Conservation (phyloP, 1,140 invertebrate genomes). For the Pararge aegeria region DNA sequence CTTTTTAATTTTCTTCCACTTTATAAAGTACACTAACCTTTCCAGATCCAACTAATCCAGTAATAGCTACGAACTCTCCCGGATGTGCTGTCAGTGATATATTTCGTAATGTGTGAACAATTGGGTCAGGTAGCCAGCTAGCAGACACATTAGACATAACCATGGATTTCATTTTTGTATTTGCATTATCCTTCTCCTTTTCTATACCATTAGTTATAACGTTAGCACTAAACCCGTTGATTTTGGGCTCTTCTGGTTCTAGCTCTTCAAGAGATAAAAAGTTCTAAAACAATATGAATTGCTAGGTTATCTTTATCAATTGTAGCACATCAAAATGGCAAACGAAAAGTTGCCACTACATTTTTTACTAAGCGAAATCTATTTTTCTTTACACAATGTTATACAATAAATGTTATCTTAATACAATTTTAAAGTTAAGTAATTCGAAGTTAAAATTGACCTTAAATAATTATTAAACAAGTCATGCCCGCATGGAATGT, state of each 20-base stretch:
- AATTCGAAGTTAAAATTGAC: no score
- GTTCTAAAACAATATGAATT: conserved; percentile 53
- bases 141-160: conserved; percentile 79
- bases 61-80: conserved; percentile 86
- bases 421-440: no score
- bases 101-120: conserved; percentile 82
- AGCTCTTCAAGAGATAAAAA: conserved; percentile 80
- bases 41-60: conserved; percentile 89
- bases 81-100: conserved; percentile 81
- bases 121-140: conserved; percentile 81
- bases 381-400: no score
- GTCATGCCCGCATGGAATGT: no score
- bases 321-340: no score
- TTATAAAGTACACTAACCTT: no score
- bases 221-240: conserved; percentile 35
- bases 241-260: conserved; percentile 40
- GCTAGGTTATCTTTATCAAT: background rate
- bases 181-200: conserved; percentile 42
- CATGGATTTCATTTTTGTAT: conserved; percentile 50
- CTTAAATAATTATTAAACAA: no score
- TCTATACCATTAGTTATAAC: conserved; percentile 51
- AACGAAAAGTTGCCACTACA: no score
- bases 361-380: no score
- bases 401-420: no score
- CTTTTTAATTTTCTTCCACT: no score